Conservation (phyloP, 2,888 invertebrate species). For the Ptychoptera contaminata region DNA sequence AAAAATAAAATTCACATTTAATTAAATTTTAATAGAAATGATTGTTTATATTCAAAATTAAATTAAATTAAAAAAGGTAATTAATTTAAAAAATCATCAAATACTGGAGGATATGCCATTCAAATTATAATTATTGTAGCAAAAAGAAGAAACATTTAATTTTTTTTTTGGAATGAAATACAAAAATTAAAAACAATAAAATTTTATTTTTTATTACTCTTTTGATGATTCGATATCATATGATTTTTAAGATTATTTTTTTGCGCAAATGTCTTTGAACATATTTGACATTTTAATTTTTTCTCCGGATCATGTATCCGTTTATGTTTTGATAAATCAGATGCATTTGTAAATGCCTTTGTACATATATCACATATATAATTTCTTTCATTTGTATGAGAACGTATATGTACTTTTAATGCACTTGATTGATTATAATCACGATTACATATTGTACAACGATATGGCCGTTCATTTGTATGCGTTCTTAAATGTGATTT, state of each 20-base stretch:
- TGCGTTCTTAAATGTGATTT: slow-evolving; percentile 15
- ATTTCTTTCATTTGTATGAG: slow-evolving; percentile 16
- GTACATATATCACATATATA: slow-evolving; percentile 13
- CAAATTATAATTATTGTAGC: too few species aligned
- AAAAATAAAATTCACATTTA: too few species aligned
- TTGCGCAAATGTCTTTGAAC: slow-evolving; percentile 13
- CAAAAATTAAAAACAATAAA: too few species aligned
- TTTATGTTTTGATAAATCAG: slow-evolving; percentile 15
- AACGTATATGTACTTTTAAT: slow-evolving; percentile 15
- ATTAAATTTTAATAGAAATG: too few species aligned
- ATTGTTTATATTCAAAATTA: too few species aligned
- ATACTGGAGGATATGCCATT: too few species aligned
- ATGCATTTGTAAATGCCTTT: slow-evolving; percentile 14
- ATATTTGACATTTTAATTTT: slow-evolving; percentile 12
- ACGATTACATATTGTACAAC: slow-evolving; percentile 13
- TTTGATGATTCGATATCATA: slow-evolving; percentile 1
- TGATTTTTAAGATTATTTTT: slow-evolving; percentile 11
- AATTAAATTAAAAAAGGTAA: too few species aligned
- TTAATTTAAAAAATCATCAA: too few species aligned
- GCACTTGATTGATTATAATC: slow-evolving; percentile 15
- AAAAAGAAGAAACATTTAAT: too few species aligned
- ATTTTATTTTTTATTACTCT: too few species aligned
- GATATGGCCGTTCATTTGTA: slow-evolving; percentile 15
- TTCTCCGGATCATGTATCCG: slow-evolving; percentile 12
- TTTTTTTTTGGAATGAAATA: too few species aligned